Percentiles rank a stretch among this genome's conserved stretches.
Conservation (phyloP, 2,113 vertebrate genomes). For the Indicator indicator region DNA sequence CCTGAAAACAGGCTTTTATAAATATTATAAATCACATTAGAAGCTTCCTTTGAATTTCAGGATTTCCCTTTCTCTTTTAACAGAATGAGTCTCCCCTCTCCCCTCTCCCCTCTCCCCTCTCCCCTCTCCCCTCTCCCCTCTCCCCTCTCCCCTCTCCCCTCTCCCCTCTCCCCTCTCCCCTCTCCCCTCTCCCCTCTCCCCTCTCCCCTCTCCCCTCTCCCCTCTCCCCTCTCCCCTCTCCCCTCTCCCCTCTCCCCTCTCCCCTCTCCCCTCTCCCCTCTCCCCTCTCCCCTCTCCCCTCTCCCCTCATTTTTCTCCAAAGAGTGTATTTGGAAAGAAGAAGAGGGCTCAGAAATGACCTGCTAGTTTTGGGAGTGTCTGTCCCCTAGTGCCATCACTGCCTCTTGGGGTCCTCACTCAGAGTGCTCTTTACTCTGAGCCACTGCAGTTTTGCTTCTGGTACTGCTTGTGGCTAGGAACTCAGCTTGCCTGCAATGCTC, state of each 20-base stretch:
- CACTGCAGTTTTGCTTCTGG: not conserved
- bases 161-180: no score
- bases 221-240: no score
- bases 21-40: conserved; percentile 6
- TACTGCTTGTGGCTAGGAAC: not conserved
- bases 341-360: not conserved
- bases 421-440: not conserved
- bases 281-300: no score
- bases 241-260: no score
- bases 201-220: no score
- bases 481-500: not conserved
- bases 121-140: no score
- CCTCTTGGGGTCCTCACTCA: accelerated
- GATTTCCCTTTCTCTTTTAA: conserved; percentile 38
- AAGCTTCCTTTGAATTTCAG: conserved; percentile 39
- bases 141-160: no score
- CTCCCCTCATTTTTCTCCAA: not conserved
- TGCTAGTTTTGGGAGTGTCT: not conserved
- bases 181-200: no score
- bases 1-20: conserved; percentile 9
- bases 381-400: not conserved
- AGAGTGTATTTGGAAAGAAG: not conserved
- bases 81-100: not conserved
- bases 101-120: no score
- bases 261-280: no score